A percentile compares a stretch with the other conserved stretches of the same genome.
Evolutionary conservation across 2,113 vertebrate species (phyloP).

Genomic region (Notothenia rossii): DNA sequence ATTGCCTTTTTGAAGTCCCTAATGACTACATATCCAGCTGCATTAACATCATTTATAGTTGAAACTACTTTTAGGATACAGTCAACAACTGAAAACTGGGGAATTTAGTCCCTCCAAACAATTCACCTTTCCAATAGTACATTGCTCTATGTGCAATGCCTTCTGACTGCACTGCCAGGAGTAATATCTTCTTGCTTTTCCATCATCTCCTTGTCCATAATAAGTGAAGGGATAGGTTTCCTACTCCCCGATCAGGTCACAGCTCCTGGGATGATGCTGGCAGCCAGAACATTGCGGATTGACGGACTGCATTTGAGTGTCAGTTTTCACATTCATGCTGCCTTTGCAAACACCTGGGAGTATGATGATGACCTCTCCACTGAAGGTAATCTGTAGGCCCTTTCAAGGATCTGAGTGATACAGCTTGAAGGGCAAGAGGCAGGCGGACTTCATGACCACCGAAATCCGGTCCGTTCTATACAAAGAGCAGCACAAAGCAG

Average conservation of each 20-base stretch:
- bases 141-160: background rate
- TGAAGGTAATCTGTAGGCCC: background rate
- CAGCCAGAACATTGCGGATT: background rate
- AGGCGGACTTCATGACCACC: background rate
- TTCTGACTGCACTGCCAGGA: background rate
- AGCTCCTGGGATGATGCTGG: slow-evolving; percentile 17
- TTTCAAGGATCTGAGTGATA: background rate
- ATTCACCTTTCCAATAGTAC: background rate
- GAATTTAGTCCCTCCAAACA: background rate
- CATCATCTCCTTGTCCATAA: slow-evolving; percentile 25
- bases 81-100: background rate
- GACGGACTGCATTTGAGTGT: slow-evolving; percentile 6
- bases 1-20: background rate
- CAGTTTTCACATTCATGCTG: slow-evolving; percentile 10
- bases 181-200: slow-evolving; percentile 10
- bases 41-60: background rate
- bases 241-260: slow-evolving; percentile 16
- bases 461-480: background rate
- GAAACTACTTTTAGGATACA: background rate
- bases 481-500: background rate
- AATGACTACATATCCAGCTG: background rate
- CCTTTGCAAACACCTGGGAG: background rate
- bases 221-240: slow-evolving; percentile 33
- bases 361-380: background rate
- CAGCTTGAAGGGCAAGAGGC: background rate